Evolutionary conservation across 2,888 invertebrate genomes (phyloP).

Genomic region (Habrosyne pyritoides): DNA sequence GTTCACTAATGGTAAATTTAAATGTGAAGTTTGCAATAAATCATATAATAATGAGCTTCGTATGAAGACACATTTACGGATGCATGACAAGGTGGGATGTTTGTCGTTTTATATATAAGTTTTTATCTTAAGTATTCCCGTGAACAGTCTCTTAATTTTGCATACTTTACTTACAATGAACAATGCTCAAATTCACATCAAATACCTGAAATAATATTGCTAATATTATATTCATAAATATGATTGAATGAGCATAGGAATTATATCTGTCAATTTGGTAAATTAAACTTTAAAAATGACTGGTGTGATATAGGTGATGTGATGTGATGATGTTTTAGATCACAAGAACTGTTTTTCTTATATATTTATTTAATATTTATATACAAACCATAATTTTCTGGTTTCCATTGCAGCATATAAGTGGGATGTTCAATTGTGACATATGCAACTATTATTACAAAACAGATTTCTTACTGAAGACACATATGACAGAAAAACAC

Average conservation of each 20-base stretch:
- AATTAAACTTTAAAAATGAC: no score
- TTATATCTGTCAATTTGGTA: no score
- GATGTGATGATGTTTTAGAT: no score
- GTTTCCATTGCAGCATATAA: conserved; percentile 60
- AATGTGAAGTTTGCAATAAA: conserved; percentile 60
- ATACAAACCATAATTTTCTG: no score
- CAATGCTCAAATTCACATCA: no score
- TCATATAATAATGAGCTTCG: conserved; percentile 53
- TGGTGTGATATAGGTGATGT: no score
- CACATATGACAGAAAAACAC: conserved; percentile 72
- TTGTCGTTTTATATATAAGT: conserved; percentile 7
- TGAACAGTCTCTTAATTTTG: no score
- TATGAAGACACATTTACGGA: conserved; percentile 57
- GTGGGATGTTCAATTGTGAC: conserved; percentile 60
- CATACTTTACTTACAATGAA: no score
- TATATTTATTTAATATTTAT: background rate
- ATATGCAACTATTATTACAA: conserved; percentile 70
- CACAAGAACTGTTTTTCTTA: no score
- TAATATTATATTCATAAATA: no score
- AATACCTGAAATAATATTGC: no score
- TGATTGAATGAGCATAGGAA: no score
- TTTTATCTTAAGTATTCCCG: conserved; percentile 7
- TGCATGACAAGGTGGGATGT: conserved; percentile 68
- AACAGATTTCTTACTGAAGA: conserved; percentile 67
- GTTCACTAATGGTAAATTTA: conserved; percentile 52